Evolutionary conservation across 2,113 vertebrate genomes (phyloP).

Genomic region (Holacanthus passer): DNA sequence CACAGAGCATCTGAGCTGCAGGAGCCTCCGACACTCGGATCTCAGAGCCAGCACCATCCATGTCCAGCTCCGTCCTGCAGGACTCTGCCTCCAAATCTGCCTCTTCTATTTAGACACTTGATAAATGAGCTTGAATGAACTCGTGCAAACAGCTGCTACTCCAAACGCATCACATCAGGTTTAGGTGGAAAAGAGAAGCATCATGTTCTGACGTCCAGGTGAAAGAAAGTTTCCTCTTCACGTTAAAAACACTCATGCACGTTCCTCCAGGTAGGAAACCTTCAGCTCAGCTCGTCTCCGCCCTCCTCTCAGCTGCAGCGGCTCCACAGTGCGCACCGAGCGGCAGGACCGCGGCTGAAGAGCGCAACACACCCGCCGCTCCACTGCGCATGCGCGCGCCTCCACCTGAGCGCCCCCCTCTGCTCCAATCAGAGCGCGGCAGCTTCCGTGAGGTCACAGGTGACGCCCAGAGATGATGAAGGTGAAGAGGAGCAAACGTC

Average conservation of each 20-base stretch:
- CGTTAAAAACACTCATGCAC: too few species aligned
- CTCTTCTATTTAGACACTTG: not conserved
- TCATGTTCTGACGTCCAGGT: conserved; percentile 11
- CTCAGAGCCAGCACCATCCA: conserved; percentile 51
- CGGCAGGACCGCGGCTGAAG: not conserved
- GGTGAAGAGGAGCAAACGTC: not conserved
- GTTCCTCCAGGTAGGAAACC: too few species aligned
- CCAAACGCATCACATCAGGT: conserved; percentile 27
- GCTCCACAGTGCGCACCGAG: not conserved
- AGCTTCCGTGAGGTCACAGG: conserved; percentile 34
- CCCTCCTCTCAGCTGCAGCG: not conserved
- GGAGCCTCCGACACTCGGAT: conserved; percentile 28
- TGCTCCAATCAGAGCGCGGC: conserved; percentile 57
- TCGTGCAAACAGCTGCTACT: conserved; percentile 31
- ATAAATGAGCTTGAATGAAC: too few species aligned
- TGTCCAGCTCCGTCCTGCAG: not conserved
- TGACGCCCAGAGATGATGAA: not conserved
- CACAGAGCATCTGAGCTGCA: conserved; percentile 49
- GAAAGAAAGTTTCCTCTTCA: too few species aligned
- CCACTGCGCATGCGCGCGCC: not conserved
- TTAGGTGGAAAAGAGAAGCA: not conserved
- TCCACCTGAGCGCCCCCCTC: conserved; percentile 67
- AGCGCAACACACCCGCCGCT: not conserved
- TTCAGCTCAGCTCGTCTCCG: not conserved
- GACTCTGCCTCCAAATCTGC: not conserved